Percentiles rank a stretch among this genome's conserved stretches.
These are phyloP conservation scores for Chelon labrosus DNA, from an alignment of 2,797 vertebrate genomes.

Conservation along the genomic window DNA sequence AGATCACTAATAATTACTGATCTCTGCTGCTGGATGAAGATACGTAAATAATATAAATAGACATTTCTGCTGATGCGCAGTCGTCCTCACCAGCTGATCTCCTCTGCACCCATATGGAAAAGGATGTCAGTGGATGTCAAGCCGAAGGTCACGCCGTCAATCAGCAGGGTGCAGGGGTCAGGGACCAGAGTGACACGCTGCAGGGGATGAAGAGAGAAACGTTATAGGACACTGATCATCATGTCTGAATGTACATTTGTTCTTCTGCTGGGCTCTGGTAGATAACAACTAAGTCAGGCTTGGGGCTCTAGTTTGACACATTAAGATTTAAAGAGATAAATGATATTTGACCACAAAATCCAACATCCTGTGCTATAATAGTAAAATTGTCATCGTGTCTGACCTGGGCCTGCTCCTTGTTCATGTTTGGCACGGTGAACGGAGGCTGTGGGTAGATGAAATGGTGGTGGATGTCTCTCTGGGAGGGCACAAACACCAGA, in stretches of 20 bases:
- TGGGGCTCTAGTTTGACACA: too few species aligned
- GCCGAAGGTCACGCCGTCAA: conserved; percentile 89
- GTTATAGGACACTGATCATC: background rate
- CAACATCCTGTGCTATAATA: too few species aligned
- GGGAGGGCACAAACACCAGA: conserved; percentile 91
- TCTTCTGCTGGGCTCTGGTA: background rate
- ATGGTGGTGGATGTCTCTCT: conserved; percentile 91
- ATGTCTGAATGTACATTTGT: background rate
- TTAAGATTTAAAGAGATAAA: too few species aligned
- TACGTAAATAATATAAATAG: background rate
- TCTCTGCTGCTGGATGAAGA: background rate
- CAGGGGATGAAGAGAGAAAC: conserved; percentile 10
- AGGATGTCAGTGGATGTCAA: conserved; percentile 93
- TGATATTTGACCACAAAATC: too few species aligned
- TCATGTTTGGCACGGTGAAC: conserved; percentile 81
- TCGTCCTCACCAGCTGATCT: conserved; percentile 90
- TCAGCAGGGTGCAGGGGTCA: conserved; percentile 92
- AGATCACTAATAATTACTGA: background rate
- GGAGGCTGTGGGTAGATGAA: conserved; percentile 94
- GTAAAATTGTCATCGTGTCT: conserved; percentile 15
- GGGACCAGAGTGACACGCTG: conserved; percentile 90
- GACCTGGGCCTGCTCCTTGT: conserved; percentile 86
- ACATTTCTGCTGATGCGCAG: background rate
- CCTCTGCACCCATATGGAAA: conserved; percentile 93
- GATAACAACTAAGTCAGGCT: background rate